Evolutionary conservation across 1,140 invertebrate genomes (phyloP).

Genomic region (Neoseiulus cucumeris): DNA sequence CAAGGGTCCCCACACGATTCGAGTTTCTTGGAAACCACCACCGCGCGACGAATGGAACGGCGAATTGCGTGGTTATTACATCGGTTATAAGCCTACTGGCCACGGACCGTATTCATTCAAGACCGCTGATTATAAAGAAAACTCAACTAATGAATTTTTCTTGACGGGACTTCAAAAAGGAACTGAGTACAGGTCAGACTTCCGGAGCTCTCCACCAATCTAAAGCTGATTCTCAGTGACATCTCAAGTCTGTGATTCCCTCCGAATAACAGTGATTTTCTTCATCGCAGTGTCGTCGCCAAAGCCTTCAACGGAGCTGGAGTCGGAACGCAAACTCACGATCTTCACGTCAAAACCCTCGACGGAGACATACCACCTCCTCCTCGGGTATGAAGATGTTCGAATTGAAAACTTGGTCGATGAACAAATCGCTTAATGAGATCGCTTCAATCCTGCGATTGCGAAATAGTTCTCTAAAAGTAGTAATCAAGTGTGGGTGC

Average conservation of each 20-base stretch:
- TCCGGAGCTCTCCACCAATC: not conserved
- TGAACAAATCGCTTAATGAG: no score
- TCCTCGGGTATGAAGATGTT: not conserved
- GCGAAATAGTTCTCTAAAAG: no score
- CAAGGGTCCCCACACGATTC: conserved; percentile 70
- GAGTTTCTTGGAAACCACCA: conserved; percentile 82
- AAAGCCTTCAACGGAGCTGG: conserved; percentile 7
- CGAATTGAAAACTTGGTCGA: no score
- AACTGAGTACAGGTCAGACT: conserved; percentile 17
- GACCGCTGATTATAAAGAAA: conserved; percentile 72
- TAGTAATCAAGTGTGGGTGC: no score
- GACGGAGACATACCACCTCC: not conserved
- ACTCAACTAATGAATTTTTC: conserved; percentile 26
- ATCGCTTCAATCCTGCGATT: no score
- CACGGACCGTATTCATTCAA: conserved; percentile 75
- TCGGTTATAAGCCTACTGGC: conserved; percentile 66
- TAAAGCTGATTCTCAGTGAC: no score
- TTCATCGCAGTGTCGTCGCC: not conserved
- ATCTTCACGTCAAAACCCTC: not conserved
- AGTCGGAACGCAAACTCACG: not conserved
- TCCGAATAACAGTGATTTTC: not conserved
- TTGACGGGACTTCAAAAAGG: conserved; percentile 18
- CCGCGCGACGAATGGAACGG: conserved; percentile 73
- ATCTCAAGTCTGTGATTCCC: no score
- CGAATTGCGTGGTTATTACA: conserved; percentile 57